Percentiles rank a stretch among this genome's conserved stretches.
Conservation (phyloP, 1,140 invertebrate species). For the Calosoma granatense region DNA sequence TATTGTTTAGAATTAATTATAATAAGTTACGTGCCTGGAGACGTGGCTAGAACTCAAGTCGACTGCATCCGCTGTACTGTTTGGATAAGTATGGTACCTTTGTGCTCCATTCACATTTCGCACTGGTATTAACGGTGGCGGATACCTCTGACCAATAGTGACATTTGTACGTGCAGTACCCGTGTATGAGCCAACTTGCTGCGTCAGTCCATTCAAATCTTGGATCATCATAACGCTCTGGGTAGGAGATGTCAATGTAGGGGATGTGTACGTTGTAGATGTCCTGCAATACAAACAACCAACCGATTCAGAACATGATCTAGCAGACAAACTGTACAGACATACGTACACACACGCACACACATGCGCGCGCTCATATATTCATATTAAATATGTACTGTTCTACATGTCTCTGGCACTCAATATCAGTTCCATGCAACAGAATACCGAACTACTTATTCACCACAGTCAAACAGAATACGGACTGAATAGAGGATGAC, state of each 20-base stretch:
- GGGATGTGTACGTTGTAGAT: conserved; percentile 37
- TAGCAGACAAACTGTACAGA: too few species aligned
- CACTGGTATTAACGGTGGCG: conserved; percentile 45
- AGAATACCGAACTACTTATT: too few species aligned
- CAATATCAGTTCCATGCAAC: too few species aligned
- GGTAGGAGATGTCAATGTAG: conserved; percentile 18
- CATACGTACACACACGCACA: too few species aligned
- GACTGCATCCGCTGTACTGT: conserved; percentile 11
- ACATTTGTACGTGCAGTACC: neutral
- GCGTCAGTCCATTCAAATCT: conserved; percentile 17
- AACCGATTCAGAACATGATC: too few species aligned
- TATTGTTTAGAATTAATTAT: too few species aligned
- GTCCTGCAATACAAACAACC: conserved; percentile 37
- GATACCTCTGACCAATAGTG: conserved; percentile 34
- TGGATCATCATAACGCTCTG: conserved; percentile 21
- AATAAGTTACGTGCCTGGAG: neutral
- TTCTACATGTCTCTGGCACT: too few species aligned
- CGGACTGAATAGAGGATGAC: neutral
- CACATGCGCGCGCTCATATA: too few species aligned
- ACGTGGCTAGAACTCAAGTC: conserved; percentile 21
- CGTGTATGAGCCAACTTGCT: conserved; percentile 12
- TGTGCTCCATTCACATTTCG: conserved; percentile 23
- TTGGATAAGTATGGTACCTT: conserved; percentile 16
- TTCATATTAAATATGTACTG: too few species aligned
- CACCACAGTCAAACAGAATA: too few species aligned